phyloP scores from a whole-genome alignment of 2,797 vertebrate genomes.

The Thunnus albacares region DNA sequence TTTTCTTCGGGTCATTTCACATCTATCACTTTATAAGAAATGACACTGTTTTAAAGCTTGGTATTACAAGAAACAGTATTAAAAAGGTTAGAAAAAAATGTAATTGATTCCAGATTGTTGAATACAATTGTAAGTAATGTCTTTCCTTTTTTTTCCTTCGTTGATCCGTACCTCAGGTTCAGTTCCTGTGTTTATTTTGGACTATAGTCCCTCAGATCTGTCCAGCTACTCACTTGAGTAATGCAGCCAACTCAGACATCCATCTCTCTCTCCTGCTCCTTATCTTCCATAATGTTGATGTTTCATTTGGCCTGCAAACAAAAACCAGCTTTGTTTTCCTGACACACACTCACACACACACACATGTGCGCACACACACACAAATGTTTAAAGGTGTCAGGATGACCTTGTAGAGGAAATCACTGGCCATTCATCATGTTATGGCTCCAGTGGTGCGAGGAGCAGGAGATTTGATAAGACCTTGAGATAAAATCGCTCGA shows the following conservation, averaged over 20 bases:
- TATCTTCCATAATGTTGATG: slow-evolving; percentile 50
- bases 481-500: slow-evolving; percentile 45
- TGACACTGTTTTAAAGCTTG: too few relatives aligned
- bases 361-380: too few relatives aligned
- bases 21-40: neutral
- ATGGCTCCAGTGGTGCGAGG: slow-evolving; percentile 34
- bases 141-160: neutral
- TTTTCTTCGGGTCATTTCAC: too few relatives aligned
- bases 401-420: slow-evolving; percentile 74
- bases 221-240: slow-evolving; percentile 11
- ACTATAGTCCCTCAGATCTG: neutral
- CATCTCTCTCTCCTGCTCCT: slow-evolving; percentile 33
- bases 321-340: slow-evolving; percentile 29
- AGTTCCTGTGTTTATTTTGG: too few relatives aligned
- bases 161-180: neutral
- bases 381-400: slow-evolving; percentile 35
- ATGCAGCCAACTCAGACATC: slow-evolving; percentile 40
- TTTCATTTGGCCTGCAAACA: slow-evolving; percentile 57
- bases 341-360: neutral
- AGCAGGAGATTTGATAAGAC: slow-evolving; percentile 58
- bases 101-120: neutral
- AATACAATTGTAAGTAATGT: neutral
- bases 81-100: neutral
- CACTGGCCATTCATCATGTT: slow-evolving; percentile 64
- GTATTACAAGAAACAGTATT: neutral